A percentile compares a stretch with the other conserved stretches of the same genome.
Evolutionary conservation across 2,888 invertebrate genomes (phyloP).

Genomic region (Silvanus unidentatus): DNA sequence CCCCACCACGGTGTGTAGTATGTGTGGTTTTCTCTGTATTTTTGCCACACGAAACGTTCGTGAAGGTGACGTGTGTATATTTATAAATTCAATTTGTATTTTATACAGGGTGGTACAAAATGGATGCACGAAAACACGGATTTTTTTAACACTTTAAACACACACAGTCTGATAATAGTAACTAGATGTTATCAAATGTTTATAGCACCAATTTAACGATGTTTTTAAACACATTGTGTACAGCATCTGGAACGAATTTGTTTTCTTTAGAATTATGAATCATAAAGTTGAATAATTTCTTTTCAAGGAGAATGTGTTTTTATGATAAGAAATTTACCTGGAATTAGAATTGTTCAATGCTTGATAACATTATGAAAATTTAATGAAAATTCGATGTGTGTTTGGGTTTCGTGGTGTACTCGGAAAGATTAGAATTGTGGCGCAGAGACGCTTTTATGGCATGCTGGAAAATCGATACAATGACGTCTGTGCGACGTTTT

Average conservation of each 20-base stretch:
- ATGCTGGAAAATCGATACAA: constrained; percentile 21
- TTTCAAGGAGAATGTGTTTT: no score
- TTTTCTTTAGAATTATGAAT: neutral
- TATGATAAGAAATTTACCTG: no score
- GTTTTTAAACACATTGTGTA: constrained; percentile 32
- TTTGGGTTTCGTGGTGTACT: no score
- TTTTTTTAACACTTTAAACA: neutral
- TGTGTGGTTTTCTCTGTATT: neutral
- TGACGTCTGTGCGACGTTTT: constrained; percentile 19
- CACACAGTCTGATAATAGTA: constrained; percentile 38
- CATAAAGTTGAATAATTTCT: no score
- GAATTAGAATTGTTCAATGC: no score
- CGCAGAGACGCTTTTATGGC: constrained; percentile 20
- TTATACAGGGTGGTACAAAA: constrained; percentile 2
- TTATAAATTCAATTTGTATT: constrained; percentile 4
- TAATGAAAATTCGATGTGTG: no score
- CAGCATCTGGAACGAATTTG: constrained; percentile 27
- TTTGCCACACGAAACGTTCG: neutral
- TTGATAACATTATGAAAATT: no score
- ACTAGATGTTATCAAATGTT: constrained; percentile 36
- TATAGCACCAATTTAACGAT: constrained; percentile 34
- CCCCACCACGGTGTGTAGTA: constrained; percentile 1
- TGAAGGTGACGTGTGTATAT: constrained; percentile 7
- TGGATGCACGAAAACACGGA: no score
- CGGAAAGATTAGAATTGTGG: no score